Evolutionary conservation across 2,888 invertebrate species (phyloP), one percentile per base, ranked within the genome.

Genomic region (Parapristionchus giblindavisi): DNA sequence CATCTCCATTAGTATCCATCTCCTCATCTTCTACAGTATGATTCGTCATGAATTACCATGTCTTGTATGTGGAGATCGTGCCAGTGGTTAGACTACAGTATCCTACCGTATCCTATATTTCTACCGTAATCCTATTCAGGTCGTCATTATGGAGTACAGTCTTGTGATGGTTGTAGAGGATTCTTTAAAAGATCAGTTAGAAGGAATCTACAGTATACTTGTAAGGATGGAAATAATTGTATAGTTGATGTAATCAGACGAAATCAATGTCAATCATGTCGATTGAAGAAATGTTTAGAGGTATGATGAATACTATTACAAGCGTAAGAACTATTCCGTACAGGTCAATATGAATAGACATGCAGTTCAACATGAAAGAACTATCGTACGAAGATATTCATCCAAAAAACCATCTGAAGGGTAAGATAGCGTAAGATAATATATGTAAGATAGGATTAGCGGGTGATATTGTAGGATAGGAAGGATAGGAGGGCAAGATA

Each of bases 241-340:
- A 91, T 95, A 3, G 95, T 96, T 29, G 95, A 96, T 87, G 94
- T 96, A 2, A 94, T 94, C 0, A 91, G 95, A 68, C 90, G 96
- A 68, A 96, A 96, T 90, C 96, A 96, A 89, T 96, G 96, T 88
- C 96, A 96, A 89, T 93, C 95, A 0, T 96, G 96, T 88, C 91
- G 96, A 61, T 95, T 96, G 89, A 92, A 93, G 77, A 95, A 95
- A 88, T 96, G 95, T 89, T 91, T 95, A 27, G 92, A 92, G 83
- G 94, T 94, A 82, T 94, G 94, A 89, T 96, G 56, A 54, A 54
- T 14, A 43, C 43, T 8, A 43, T 43, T n/a, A 54, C 54, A 6
- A 6, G 8, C 6, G n/a, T 21, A 17, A 24, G 4, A 32, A 6
- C n/a, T 8, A 34, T 40, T 24, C 8, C 5, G 14, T 38, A 29